These are phyloP conservation scores for Nebria ingens DNA, from an alignment of 1,140 invertebrate species.

Conservation along the genomic window DNA sequence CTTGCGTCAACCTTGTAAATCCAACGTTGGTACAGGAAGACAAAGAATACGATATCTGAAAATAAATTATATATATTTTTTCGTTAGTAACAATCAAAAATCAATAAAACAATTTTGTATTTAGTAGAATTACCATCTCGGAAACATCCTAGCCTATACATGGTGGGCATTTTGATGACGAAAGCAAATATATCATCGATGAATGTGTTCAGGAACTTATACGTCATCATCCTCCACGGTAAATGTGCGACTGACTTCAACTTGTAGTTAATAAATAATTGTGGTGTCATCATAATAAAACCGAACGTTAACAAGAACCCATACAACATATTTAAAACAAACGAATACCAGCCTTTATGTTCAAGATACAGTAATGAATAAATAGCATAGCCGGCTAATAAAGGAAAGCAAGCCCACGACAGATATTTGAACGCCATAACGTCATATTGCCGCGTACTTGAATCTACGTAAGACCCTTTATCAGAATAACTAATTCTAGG, in stretches of 20 bases:
- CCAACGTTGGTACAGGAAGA: slow-evolving; percentile 97
- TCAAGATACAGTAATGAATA: slow-evolving; percentile 97
- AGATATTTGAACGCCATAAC: slow-evolving; percentile 93
- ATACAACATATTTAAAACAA: slow-evolving; percentile 87
- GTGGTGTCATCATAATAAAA: slow-evolving; percentile 99
- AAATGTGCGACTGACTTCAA: slow-evolving; percentile 97
- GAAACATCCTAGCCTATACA: slow-evolving; percentile 93
- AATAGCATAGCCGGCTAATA: slow-evolving; percentile 83
- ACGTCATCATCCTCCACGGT: slow-evolving; percentile 98
- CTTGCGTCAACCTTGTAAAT: slow-evolving; percentile 94
- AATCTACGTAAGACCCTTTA: slow-evolving; percentile 95
- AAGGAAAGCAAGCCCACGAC: slow-evolving; percentile 90
- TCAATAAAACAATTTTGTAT: slow-evolving; percentile 9
- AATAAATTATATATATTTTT: slow-evolving; percentile 26
- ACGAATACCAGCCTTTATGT: slow-evolving; percentile 91
- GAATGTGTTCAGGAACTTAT: slow-evolving; percentile 99
- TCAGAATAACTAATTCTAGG: slow-evolving; percentile 76
- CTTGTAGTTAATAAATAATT: slow-evolving; percentile 99
- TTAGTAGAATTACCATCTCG: slow-evolving; percentile 64
- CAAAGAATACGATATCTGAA: slow-evolving; percentile 94
- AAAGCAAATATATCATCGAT: slow-evolving; percentile 99
- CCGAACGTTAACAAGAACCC: slow-evolving; percentile 98
- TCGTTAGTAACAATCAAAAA: slow-evolving; percentile 11
- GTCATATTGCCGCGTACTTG: slow-evolving; percentile 91
- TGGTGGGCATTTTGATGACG: slow-evolving; percentile 98